These are phyloP conservation scores for Piprites chloris DNA, from an alignment of 2,113 vertebrate species.

Conservation along the genomic window DNA sequence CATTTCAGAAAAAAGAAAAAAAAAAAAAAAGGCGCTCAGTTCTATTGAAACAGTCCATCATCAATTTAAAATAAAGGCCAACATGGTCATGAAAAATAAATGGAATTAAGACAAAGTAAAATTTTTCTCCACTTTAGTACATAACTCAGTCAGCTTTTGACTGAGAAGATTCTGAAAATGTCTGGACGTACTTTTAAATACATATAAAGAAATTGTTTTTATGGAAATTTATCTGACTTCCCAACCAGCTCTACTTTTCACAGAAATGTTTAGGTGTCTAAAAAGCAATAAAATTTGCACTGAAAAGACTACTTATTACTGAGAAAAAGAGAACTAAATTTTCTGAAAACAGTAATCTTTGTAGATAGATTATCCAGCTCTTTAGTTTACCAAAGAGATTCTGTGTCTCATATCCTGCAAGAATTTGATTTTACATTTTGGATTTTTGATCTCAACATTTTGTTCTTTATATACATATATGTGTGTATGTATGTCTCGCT, in stretches of 20 bases:
- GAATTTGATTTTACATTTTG: background rate
- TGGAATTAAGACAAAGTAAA: background rate
- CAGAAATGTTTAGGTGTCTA: background rate
- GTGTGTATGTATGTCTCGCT: fast-evolving
- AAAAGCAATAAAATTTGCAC: background rate
- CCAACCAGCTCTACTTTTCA: background rate
- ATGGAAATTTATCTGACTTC: background rate
- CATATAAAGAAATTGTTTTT: background rate
- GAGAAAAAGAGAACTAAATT: background rate
- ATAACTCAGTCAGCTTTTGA: background rate
- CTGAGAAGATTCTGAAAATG: background rate
- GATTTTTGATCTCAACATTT: background rate
- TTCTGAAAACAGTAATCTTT: background rate
- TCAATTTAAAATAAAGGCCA: background rate
- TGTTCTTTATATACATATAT: background rate
- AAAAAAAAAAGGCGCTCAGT: fast-evolving
- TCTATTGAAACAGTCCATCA: fast-evolving
- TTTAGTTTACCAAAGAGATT: background rate
- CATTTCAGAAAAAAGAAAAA: background rate
- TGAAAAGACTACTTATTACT: background rate
- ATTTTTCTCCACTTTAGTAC: background rate
- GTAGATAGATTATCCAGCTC: background rate
- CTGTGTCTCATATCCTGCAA: background rate
- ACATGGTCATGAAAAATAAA: background rate
- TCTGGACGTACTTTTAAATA: background rate